Evolutionary conservation across 2,888 invertebrate genomes (phyloP), one percentile per base, ranked within the genome.

Genomic region (Cyclophora albipunctata): DNA sequence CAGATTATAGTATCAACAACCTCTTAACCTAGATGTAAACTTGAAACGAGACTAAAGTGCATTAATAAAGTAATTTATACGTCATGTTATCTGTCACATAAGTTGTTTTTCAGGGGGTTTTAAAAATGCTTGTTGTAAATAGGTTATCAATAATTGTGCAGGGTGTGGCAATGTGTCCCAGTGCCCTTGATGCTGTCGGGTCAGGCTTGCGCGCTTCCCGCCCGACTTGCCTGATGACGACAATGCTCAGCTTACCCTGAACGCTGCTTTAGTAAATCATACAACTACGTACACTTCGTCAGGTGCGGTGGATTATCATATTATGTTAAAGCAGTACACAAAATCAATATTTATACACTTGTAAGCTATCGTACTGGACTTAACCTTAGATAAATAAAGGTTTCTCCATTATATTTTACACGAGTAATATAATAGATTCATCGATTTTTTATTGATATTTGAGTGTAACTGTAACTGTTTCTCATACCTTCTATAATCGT

Each of bases 141-240:
- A 53, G 55, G 54, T 55, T 53, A 52, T 34, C 40, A 42, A 51
- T 45, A 49, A 47, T 47, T 54, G 53, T 45, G 45, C 46, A 47
- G 59, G 60, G 63, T 56, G 61, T 59, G 63, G 63, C 60, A 50
- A 55, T 52, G 49, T 59, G 66, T 62, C 67, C 67, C 63, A 64
- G 60, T 69, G 67, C 60, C 71, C 71, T 72, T 72, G 69, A 66
- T 68, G 63, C 58, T 64, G 65, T 67, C 68, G 67, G 72, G 70
- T 70, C 72, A 62, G 58, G 59, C 59, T 52, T 58, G 55, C 60
- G 47, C 53, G 61, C 63, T 46, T 46, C 45, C 42, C 44, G 41
- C 20, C 40, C 35, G n/a, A 42, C 44, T 40, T 7, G 52, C 46
- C 40, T 46, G 55, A 52, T 58, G 58, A 58, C 58, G 57, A 37